Percentiles rank a stretch among this genome's conserved stretches.
Evolutionary conservation across 2,888 invertebrate species (phyloP).

Genomic region (Eledone cirrhosa): DNA sequence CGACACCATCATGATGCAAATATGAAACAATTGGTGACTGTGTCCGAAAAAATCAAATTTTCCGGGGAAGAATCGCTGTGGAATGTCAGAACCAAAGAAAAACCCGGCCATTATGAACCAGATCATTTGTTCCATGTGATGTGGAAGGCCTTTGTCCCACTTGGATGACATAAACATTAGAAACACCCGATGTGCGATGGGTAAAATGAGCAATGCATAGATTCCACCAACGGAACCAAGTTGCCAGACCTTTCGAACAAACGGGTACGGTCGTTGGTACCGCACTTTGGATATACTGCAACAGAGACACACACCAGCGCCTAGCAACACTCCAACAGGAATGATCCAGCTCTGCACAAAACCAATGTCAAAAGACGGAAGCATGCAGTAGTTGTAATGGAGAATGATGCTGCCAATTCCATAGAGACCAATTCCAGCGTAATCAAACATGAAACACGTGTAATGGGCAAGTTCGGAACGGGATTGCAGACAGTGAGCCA

Average conservation of each 20-base stretch:
- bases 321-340: constrained; percentile 57
- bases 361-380: constrained; percentile 49
- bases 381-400: constrained; percentile 62
- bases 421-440: constrained; percentile 65
- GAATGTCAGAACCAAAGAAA: constrained; percentile 64
- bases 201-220: constrained; percentile 62
- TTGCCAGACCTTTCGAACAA: constrained; percentile 62
- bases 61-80: constrained; percentile 62
- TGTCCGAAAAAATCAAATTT: constrained; percentile 63
- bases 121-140: constrained; percentile 60
- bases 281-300: constrained; percentile 60
- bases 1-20: constrained; percentile 62
- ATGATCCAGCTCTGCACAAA: constrained; percentile 48
- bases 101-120: constrained; percentile 62
- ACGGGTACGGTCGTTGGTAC: constrained; percentile 63
- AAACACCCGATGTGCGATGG: constrained; percentile 57
- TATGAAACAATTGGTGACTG: constrained; percentile 65
- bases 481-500: constrained; percentile 63
- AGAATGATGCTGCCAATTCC: constrained; percentile 64
- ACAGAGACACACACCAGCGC: constrained; percentile 54
- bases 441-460: constrained; percentile 65
- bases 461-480: constrained; percentile 63
- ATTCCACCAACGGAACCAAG: constrained; percentile 58
- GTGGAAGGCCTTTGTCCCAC: constrained; percentile 55
- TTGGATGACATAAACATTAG: constrained; percentile 41